These are phyloP conservation scores for Subanguina moxae DNA, from an alignment of 1,140 invertebrate genomes.

Conservation along the genomic window DNA sequence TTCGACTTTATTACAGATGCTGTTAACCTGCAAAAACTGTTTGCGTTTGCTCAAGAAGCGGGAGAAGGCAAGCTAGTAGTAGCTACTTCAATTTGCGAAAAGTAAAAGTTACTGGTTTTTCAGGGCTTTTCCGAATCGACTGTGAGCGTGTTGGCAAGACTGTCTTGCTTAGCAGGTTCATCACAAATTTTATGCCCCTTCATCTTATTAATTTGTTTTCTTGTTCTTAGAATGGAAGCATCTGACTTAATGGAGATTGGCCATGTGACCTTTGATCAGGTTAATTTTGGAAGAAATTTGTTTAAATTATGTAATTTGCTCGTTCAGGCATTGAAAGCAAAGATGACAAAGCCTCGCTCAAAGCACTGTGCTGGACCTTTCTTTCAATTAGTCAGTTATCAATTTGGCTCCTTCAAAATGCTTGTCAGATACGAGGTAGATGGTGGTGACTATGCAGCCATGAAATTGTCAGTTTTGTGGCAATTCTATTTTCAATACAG, in stretches of 20 bases:
- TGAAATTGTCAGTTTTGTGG: constrained; percentile 17
- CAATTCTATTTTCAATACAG: background rate
- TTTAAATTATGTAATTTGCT: no score
- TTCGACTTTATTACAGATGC: constrained; percentile 59
- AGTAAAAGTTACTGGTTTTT: constrained; percentile 10
- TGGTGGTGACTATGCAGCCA: constrained; percentile 52
- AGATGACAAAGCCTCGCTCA: constrained; percentile 54
- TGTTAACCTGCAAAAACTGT: constrained; percentile 57
- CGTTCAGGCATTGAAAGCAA: constrained; percentile 44
- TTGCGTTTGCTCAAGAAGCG: constrained; percentile 58
- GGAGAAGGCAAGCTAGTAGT: constrained; percentile 40
- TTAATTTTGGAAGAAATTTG: no score
- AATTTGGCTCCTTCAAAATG: constrained; percentile 57
- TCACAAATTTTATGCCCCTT: background rate
- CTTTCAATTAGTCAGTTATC: constrained; percentile 57
- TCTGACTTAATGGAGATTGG: constrained; percentile 58
- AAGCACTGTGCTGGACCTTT: constrained; percentile 55
- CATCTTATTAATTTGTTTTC: background rate
- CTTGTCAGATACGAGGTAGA: constrained; percentile 58
- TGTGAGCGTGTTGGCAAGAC: constrained; percentile 59
- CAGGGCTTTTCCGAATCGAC: constrained; percentile 54
- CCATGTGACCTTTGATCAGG: constrained; percentile 54
- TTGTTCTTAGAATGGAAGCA: constrained; percentile 56
- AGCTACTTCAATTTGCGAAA: constrained; percentile 1
- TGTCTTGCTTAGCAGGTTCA: constrained; percentile 46